Percentiles rank a stretch among this genome's conserved stretches.
Evolutionary conservation across 2,113 vertebrate species (phyloP).

Genomic region (Dromiciops gliroides): DNA sequence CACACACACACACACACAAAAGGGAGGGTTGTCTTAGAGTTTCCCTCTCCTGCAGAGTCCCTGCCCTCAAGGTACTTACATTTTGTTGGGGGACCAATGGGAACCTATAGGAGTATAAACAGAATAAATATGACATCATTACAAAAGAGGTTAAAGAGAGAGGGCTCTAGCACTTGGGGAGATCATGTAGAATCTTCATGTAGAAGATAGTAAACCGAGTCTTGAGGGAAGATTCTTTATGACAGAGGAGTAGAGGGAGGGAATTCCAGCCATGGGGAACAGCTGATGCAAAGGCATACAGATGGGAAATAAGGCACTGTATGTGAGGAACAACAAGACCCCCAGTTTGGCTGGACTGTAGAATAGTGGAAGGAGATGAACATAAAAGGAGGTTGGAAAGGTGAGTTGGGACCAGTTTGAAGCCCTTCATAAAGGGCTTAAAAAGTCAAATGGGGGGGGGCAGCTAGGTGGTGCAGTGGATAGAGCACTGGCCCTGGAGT

Average conservation of each 20-base stretch:
- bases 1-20: no score
- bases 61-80: not conserved
- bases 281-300: not conserved
- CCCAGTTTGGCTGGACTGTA: not conserved
- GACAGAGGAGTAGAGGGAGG: not conserved
- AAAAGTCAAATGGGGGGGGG: not conserved
- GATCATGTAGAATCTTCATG: not conserved
- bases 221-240: not conserved
- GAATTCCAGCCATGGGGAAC: not conserved
- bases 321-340: not conserved
- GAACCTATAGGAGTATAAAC: not conserved
- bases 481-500: no score
- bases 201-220: not conserved
- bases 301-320: not conserved
- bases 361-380: not conserved
- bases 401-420: not conserved
- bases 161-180: not conserved
- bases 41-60: not conserved
- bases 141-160: not conserved
- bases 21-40: not conserved
- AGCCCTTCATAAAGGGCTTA: not conserved
- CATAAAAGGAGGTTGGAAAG: not conserved
- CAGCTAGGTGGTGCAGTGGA: no score
- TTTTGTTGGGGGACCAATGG: not conserved
- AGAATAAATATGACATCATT: not conserved